Evolutionary conservation across 1,140 invertebrate genomes (phyloP), one percentile per base, ranked within the genome.

Genomic region (Philotrypesis tridentata): DNA sequence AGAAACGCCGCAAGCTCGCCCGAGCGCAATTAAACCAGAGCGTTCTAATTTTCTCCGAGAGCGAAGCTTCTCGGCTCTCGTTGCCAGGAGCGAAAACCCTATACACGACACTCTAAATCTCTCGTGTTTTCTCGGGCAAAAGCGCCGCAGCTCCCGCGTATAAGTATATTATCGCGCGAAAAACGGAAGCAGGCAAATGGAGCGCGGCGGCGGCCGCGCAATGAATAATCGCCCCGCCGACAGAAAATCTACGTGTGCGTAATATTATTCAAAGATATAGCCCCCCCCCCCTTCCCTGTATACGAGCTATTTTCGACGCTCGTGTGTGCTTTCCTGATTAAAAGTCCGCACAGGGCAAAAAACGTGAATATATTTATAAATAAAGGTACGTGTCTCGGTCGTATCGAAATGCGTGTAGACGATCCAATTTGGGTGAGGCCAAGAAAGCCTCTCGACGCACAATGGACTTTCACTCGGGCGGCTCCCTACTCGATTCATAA

Each of bases 171-270:
- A 6, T 7, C 25, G 60, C n/a, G 61, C 25, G 78, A 63, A 83
- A 25, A 85, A 84, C 82, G 72, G 82, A 85, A 85, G 80, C 82
- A 82, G 83, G 76, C 81, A 81, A 86, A 84, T 83, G 84, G 84
- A n/a, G n/a, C n/a, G n/a, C n/a, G n/a, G n/a, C n/a, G 84, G 70
- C 77, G 55, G 73, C 61, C 61, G 25, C 75, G 63, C 73, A 83
- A 82, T 82, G 82, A 82, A 79, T 79, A 60, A 63, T 77, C n/a
- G 63, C 55, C 73, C 43, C 43, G 31, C 21, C 12, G 14, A 31
- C 60, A 17, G 43, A 27, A 4, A 60, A 6, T 23, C 3, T 65
- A 65, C 17, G 11, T 55, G 9, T 25, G 23, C n/a, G 21, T 23
- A 37, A 65, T 65, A 29, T 65, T 11, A 21, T 60, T 60, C 55